phyloP scores from a whole-genome alignment of 2,797 vertebrate genomes.

The Sebastes taczanowskii region DNA sequence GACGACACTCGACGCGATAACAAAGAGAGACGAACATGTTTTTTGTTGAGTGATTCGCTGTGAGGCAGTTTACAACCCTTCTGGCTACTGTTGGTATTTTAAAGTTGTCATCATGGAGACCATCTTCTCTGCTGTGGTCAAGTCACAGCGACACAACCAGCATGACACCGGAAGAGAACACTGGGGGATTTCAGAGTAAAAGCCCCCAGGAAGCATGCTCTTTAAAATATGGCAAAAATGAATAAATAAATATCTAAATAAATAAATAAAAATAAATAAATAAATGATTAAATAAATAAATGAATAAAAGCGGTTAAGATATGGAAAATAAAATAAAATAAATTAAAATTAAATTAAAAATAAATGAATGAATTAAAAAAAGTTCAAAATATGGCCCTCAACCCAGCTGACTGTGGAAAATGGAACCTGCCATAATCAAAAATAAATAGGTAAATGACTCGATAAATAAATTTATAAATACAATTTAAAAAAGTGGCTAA shows the following conservation, averaged over 20 bases:
- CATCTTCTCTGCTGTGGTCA: slow-evolving; percentile 37
- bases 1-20: background rate
- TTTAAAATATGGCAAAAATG: background rate
- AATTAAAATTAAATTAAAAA: too few relatives aligned
- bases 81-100: slow-evolving; percentile 23
- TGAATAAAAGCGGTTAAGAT: too few relatives aligned
- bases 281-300: too few relatives aligned
- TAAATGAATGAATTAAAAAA: too few relatives aligned
- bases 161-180: slow-evolving; percentile 9
- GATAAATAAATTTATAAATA: too few relatives aligned
- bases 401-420: too few relatives aligned
- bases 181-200: slow-evolving; percentile 38
- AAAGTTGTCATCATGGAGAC: slow-evolving; percentile 70
- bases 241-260: too few relatives aligned
- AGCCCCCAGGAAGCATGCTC: background rate
- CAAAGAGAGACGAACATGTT: background rate
- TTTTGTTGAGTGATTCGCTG: background rate
- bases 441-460: too few relatives aligned
- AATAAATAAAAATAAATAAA: too few relatives aligned
- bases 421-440: too few relatives aligned
- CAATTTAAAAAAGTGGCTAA: background rate
- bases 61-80: background rate
- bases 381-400: too few relatives aligned
- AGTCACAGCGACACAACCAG: background rate
- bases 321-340: too few relatives aligned